These are phyloP conservation scores for Phalacrocorax pelagicus DNA, from an alignment of 2,113 vertebrate genomes.

Conservation along the genomic window DNA sequence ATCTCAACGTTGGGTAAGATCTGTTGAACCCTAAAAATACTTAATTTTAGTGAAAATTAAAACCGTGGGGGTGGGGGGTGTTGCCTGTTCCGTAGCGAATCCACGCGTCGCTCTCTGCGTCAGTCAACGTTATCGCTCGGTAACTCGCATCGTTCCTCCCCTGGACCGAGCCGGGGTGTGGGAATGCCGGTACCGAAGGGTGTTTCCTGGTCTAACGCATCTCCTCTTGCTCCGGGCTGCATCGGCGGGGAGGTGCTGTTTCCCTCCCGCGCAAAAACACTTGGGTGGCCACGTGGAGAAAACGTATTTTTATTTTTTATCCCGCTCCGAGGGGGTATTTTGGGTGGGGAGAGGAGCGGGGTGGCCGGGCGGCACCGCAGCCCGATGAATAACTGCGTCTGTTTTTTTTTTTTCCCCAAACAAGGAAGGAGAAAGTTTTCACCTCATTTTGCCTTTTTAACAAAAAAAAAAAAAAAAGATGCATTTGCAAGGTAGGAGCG, in stretches of 20 bases:
- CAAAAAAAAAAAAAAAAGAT: neutral
- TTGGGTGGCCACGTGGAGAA: neutral
- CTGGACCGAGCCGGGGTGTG: fast-evolving
- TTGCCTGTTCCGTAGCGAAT: neutral
- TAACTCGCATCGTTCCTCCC: fast-evolving
- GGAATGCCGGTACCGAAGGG: neutral
- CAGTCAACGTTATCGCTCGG: fast-evolving
- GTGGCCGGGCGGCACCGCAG: neutral
- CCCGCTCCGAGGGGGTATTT: neutral
- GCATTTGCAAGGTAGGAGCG: fast-evolving
- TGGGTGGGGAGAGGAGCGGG: neutral
- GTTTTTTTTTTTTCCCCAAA: neutral
- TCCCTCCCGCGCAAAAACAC: neutral
- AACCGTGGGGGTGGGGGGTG: fast-evolving
- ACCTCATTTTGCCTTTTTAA: neutral
- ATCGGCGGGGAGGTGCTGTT: fast-evolving
- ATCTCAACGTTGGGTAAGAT: neutral
- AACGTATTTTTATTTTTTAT: neutral
- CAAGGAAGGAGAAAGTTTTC: neutral
- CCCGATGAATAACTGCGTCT: fast-evolving
- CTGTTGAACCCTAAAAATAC: neutral
- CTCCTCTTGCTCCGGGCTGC: no score
- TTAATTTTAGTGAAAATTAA: neutral
- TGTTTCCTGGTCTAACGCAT: neutral
- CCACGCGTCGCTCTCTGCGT: fast-evolving